A percentile compares a stretch with the other conserved stretches of the same genome.
Conservation (phyloP, 1,140 invertebrate genomes). For the Druon quercuslanigerum region DNA sequence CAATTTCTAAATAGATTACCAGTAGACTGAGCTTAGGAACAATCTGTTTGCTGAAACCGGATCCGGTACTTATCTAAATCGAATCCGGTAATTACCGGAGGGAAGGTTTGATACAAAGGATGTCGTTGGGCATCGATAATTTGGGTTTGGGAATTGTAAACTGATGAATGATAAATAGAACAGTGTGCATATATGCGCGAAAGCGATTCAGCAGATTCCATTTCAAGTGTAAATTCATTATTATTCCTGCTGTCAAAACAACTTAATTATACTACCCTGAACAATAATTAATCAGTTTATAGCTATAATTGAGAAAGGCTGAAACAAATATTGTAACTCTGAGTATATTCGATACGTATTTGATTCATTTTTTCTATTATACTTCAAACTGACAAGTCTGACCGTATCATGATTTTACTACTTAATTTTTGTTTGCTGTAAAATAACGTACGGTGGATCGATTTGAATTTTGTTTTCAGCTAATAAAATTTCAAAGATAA, state of each 20-base stretch:
- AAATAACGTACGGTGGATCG: too few species aligned
- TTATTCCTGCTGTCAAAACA: constrained; percentile 7
- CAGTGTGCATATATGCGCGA: neutral
- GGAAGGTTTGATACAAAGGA: constrained; percentile 6
- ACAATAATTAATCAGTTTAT: neutral
- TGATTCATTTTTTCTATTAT: too few species aligned
- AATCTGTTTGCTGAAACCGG: constrained; percentile 15
- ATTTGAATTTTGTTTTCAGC: too few species aligned
- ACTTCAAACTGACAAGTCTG: too few species aligned
- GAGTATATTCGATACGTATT: too few species aligned
- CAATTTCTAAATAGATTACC: neutral
- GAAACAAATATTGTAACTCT: neutral
- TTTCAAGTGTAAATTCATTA: constrained; percentile 19
- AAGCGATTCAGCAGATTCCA: neutral
- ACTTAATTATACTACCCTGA: neutral
- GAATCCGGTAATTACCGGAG: constrained; percentile 30
- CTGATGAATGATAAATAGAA: neutral
- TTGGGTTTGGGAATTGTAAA: neutral
- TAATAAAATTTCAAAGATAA: too few species aligned
- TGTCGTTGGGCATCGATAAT: constrained; percentile 24
- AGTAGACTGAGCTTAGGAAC: neutral
- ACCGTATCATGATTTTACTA: too few species aligned
- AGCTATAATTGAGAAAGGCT: neutral
- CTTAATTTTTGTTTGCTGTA: too few species aligned
- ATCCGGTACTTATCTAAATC: constrained; percentile 26